phyloP scores from a whole-genome alignment of 2,113 vertebrate species.

The Tor tambroides region DNA sequence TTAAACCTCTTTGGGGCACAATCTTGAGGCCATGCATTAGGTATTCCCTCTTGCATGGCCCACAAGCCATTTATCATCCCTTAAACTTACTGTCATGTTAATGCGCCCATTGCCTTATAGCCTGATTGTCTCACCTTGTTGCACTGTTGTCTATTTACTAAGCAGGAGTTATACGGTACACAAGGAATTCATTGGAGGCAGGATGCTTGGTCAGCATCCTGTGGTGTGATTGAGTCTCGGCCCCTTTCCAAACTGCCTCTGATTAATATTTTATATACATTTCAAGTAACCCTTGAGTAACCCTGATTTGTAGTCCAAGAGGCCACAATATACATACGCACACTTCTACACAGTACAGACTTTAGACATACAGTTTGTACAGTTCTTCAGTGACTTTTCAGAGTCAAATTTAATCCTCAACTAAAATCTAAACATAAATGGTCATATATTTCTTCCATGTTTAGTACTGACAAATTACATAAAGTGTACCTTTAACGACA shows the following conservation, averaged over 20 bases:
- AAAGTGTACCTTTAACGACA: too few species aligned
- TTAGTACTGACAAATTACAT: too few species aligned
- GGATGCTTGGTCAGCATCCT: conserved; percentile 8
- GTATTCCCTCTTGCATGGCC: conserved; percentile 8
- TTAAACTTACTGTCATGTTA: conserved; percentile 40
- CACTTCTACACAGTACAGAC: background rate
- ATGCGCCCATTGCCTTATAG: conserved; percentile 20
- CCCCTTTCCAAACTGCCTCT: conserved; percentile 51
- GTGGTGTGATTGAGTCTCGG: conserved; percentile 34
- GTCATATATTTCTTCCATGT: too few species aligned
- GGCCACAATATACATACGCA: background rate
- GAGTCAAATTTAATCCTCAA: too few species aligned
- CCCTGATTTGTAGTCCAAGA: conserved; percentile 32
- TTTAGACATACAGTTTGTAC: background rate
- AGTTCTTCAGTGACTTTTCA: too few species aligned
- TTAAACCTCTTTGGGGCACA: conserved; percentile 5
- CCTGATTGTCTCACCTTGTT: conserved; percentile 16
- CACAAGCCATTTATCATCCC: background rate
- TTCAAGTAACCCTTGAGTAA: conserved; percentile 45
- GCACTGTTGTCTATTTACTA: conserved; percentile 30
- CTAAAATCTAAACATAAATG: too few species aligned
- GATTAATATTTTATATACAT: conserved; percentile 63
- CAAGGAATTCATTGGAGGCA: conserved; percentile 17
- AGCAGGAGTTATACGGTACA: conserved; percentile 22
- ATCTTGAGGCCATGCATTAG: conserved; percentile 27